These are phyloP conservation scores for Crocuta crocuta DNA, from an alignment of 2,113 vertebrate species.

Conservation along the genomic window DNA sequence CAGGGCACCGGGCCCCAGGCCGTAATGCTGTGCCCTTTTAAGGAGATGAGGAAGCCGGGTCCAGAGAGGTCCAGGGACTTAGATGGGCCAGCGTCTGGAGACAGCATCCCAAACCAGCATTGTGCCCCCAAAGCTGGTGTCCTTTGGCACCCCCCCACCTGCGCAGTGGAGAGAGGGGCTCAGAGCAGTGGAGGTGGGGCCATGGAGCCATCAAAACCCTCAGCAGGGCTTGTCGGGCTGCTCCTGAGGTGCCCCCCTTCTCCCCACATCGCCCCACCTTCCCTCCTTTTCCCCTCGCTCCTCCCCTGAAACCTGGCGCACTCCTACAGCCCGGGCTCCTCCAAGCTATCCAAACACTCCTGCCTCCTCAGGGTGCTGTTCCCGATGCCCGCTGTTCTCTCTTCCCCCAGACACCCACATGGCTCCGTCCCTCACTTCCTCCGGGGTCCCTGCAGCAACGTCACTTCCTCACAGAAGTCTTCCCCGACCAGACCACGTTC, in stretches of 20 bases:
- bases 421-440: neutral
- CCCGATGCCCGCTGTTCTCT: neutral
- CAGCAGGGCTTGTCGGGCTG: neutral
- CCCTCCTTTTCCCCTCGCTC: accelerated
- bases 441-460: neutral
- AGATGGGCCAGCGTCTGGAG: neutral
- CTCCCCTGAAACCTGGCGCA: neutral
- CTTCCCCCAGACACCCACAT: too few relatives aligned
- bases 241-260: accelerated
- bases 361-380: neutral
- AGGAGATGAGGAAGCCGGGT: too few relatives aligned
- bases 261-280: accelerated
- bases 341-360: neutral
- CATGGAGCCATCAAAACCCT: accelerated
- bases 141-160: too few relatives aligned
- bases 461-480: neutral
- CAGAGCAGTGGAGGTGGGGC: neutral
- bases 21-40: neutral
- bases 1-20: neutral
- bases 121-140: neutral
- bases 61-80: neutral
- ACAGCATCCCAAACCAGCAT: neutral
- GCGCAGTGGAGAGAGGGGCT: neutral
- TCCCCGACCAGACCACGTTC: neutral
- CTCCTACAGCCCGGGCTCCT: neutral